A percentile compares a stretch with the other conserved stretches of the same genome.
phyloP scores from a whole-genome alignment of 2,888 invertebrate species.

The Tipula helvola region DNA sequence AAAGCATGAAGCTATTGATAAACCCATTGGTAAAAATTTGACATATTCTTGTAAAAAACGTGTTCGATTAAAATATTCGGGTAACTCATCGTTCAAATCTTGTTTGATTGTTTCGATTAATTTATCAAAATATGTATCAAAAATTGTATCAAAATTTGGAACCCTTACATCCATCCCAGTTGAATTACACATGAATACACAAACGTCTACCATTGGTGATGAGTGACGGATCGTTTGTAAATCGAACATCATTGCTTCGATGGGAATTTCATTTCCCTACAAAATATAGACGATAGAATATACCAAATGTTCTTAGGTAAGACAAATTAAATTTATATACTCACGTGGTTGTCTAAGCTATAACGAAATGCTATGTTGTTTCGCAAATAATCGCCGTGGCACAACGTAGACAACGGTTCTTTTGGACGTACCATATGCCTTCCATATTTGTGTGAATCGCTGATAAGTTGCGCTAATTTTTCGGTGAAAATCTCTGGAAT shows the following conservation, averaged over 20 bases:
- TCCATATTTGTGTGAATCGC: slow-evolving; percentile 19
- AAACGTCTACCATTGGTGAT: slow-evolving; percentile 33
- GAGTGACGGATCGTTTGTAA: slow-evolving; percentile 30
- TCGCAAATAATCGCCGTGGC: slow-evolving; percentile 32
- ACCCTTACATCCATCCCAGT: slow-evolving; percentile 24
- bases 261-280: slow-evolving; percentile 20
- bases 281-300: background rate
- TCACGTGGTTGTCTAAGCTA: slow-evolving; percentile 12
- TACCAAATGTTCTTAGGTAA: background rate
- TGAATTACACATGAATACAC: slow-evolving; percentile 26
- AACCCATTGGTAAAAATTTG: slow-evolving; percentile 24
- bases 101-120: slow-evolving; percentile 19
- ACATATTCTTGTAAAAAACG: slow-evolving; percentile 28
- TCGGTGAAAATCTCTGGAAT: slow-evolving; percentile 23
- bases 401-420: slow-evolving; percentile 29
- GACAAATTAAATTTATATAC: background rate
- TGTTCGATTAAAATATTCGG: slow-evolving; percentile 18
- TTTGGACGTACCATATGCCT: slow-evolving; percentile 24
- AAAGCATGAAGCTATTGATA: slow-evolving; percentile 23
- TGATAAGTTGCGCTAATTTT: slow-evolving; percentile 19
- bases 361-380: slow-evolving; percentile 34
- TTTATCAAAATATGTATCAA: slow-evolving; percentile 25
- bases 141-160: slow-evolving; percentile 25
- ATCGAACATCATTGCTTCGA: slow-evolving; percentile 32
- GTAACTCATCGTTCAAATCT: slow-evolving; percentile 18